Evolutionary conservation across 2,888 invertebrate genomes (phyloP).

Genomic region (Ophraella communa): DNA sequence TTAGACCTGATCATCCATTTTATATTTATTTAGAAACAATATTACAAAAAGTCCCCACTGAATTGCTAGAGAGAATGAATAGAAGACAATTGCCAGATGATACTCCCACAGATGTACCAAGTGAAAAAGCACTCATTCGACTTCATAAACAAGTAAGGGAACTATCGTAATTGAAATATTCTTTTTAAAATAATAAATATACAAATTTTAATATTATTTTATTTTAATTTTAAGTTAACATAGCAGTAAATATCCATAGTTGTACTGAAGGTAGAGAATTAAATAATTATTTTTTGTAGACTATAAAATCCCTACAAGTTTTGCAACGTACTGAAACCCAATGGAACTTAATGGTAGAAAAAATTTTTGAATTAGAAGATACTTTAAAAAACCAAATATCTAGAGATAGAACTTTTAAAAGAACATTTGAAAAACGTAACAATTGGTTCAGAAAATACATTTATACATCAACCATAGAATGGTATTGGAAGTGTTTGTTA

Average conservation of each 20-base stretch:
- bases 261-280: too few species aligned
- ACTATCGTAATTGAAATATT: too few species aligned
- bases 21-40: constrained; percentile 87
- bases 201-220: too few species aligned
- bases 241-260: too few species aligned
- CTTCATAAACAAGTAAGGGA: constrained; percentile 88
- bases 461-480: constrained; percentile 82
- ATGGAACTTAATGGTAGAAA: constrained; percentile 85
- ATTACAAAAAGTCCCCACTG: constrained; percentile 83
- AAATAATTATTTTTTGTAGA: constrained; percentile 58
- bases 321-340: constrained; percentile 92
- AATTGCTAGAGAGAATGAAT: constrained; percentile 76
- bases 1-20: constrained; percentile 77
- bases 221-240: too few species aligned
- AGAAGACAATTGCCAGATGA: constrained; percentile 67
- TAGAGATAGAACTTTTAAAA: constrained; percentile 68
- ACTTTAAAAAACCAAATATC: constrained; percentile 77
- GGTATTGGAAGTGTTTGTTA: constrained; percentile 94
- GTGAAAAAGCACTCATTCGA: constrained; percentile 85
- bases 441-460: constrained; percentile 65
- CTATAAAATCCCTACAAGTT: constrained; percentile 90
- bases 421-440: constrained; percentile 72
- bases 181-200: too few species aligned
- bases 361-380: constrained; percentile 86
- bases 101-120: constrained; percentile 71